Evolutionary conservation across 2,797 vertebrate genomes (phyloP).

Genomic region (Sorex maritimensis): DNA sequence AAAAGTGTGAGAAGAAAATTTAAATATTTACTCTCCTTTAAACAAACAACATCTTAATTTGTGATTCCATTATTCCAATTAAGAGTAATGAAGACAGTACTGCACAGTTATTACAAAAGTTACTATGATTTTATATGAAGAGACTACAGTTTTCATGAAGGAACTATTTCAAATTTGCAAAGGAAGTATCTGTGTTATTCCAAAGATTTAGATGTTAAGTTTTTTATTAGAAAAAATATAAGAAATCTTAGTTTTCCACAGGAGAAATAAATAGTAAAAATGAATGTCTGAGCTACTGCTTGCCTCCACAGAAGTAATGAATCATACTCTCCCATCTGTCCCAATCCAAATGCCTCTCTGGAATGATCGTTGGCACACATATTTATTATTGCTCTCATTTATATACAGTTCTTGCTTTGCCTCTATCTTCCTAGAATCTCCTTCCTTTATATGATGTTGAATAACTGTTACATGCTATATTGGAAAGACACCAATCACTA

Average conservation of each 20-base stretch:
- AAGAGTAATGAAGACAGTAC: not conserved
- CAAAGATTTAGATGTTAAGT: slow-evolving; percentile 52
- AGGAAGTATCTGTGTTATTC: slow-evolving; percentile 41
- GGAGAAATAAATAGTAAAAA: slow-evolving; percentile 74
- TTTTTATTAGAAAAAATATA: slow-evolving; percentile 54
- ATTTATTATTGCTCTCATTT: slow-evolving; percentile 78
- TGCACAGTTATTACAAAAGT: not conserved
- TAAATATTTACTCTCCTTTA: slow-evolving; percentile 33
- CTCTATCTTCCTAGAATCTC: slow-evolving; percentile 58
- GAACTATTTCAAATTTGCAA: slow-evolving; percentile 1
- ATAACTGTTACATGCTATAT: slow-evolving; percentile 37
- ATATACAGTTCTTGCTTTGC: slow-evolving; percentile 59
- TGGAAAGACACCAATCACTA: slow-evolving; percentile 47
- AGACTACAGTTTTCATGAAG: slow-evolving; percentile 15
- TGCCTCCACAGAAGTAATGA: slow-evolving; percentile 81
- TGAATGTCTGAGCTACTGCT: slow-evolving; percentile 75
- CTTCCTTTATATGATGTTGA: slow-evolving; percentile 42
- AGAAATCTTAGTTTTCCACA: slow-evolving; percentile 71
- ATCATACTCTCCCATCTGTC: slow-evolving; percentile 85
- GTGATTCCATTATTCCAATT: not conserved
- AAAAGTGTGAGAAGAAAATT: not conserved
- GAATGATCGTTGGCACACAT: slow-evolving; percentile 51
- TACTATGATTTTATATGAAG: not conserved
- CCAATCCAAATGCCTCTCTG: slow-evolving; percentile 71
- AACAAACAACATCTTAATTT: not conserved